Evolutionary conservation across 2,888 invertebrate genomes (phyloP).

Genomic region (Morpho deidamia): DNA sequence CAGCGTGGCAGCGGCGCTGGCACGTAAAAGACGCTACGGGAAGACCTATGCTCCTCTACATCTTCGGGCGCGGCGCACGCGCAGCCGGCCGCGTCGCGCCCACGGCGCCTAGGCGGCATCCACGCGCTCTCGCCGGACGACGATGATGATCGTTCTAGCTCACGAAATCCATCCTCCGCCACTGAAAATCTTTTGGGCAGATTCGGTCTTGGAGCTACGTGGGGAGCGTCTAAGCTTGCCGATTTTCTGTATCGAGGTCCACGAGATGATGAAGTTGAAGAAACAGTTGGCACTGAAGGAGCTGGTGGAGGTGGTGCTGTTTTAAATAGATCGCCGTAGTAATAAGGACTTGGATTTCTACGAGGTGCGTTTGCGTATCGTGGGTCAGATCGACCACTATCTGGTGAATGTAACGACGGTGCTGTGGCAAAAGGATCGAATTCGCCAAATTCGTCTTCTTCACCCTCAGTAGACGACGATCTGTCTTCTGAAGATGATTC

Average conservation of each 20-base stretch:
- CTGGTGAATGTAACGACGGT: constrained; percentile 82
- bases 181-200: constrained; percentile 83
- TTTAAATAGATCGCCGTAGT: constrained; percentile 87
- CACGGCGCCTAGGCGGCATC: constrained; percentile 86
- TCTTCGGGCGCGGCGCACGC: constrained; percentile 85
- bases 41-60: constrained; percentile 81
- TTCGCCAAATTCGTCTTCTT: constrained; percentile 79
- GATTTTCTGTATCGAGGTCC: constrained; percentile 83
- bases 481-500: constrained; percentile 66
- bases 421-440: constrained; percentile 71
- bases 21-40: constrained; percentile 83
- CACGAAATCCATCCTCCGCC: constrained; percentile 83
- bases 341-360: constrained; percentile 89
- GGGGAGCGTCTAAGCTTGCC: constrained; percentile 85
- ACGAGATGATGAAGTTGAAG: constrained; percentile 63
- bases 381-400: constrained; percentile 80
- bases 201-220: constrained; percentile 80
- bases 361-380: constrained; percentile 76
- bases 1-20: constrained; percentile 83
- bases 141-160: constrained; percentile 73
- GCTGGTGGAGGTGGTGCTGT: constrained; percentile 62
- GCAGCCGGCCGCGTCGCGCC: constrained; percentile 83
- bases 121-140: constrained; percentile 78
- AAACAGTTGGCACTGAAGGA: constrained; percentile 72
- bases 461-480: constrained; percentile 77